phyloP scores from a whole-genome alignment of 2,113 vertebrate species.

The Eulemur rufifrons region DNA sequence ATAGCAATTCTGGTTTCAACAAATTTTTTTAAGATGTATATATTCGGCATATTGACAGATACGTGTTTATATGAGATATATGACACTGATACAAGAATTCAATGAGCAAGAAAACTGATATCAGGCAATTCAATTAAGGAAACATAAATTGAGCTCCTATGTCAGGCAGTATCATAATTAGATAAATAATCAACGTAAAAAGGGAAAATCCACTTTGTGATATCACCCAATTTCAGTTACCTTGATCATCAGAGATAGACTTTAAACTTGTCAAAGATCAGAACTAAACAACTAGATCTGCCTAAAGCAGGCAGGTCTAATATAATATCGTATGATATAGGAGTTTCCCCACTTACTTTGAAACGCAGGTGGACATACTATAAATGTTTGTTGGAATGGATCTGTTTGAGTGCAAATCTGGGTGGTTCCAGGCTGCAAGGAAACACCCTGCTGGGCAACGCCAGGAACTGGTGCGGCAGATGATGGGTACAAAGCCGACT shows the following conservation, averaged over 20 bases:
- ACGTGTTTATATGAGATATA: background rate
- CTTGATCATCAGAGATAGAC: background rate
- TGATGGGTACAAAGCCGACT: constrained; percentile 95
- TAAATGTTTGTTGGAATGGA: constrained; percentile 98
- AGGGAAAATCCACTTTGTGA: background rate
- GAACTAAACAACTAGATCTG: background rate
- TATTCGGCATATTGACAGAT: background rate
- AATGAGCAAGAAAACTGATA: constrained; percentile 20
- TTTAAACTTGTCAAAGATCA: constrained; percentile 49
- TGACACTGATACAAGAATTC: background rate
- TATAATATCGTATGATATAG: background rate
- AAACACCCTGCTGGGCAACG: constrained; percentile 93
- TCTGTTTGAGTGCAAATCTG: constrained; percentile 96
- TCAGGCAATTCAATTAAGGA: constrained; percentile 18
- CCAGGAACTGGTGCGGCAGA: constrained; percentile 96
- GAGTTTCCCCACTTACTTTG: constrained; percentile 88
- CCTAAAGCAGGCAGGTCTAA: background rate
- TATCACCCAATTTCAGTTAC: constrained; percentile 5
- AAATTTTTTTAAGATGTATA: constrained; percentile 31
- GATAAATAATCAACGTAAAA: constrained; percentile 10
- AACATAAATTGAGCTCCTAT: background rate
- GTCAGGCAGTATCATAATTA: background rate
- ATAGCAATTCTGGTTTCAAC: background rate
- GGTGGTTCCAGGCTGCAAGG: constrained; percentile 93
- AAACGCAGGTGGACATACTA: constrained; percentile 97